Conservation (phyloP, 1,140 invertebrate species). For the Drosophila arizonae region DNA sequence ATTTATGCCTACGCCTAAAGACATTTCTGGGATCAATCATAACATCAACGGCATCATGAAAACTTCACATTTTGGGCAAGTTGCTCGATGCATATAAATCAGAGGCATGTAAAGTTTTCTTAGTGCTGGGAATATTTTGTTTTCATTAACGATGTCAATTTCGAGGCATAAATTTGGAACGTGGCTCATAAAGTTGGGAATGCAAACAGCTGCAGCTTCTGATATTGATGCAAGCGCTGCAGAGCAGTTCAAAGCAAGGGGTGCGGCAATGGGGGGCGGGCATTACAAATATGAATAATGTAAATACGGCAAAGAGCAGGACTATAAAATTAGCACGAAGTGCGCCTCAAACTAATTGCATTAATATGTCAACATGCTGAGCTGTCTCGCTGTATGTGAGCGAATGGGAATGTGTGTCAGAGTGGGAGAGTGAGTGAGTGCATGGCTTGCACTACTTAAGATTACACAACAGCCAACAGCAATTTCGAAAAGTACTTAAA, state of each 20-base stretch:
- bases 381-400: constrained; percentile 28
- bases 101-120: constrained; percentile 3
- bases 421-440: constrained; percentile 48
- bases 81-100: background rate
- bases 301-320: constrained; percentile 32
- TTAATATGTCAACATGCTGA: constrained; percentile 77
- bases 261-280: background rate
- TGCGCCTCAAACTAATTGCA: constrained; percentile 72
- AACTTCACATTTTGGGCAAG: too few relatives aligned
- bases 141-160: constrained; percentile 32
- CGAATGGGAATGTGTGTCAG: constrained; percentile 1
- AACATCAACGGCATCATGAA: too few relatives aligned
- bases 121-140: constrained; percentile 9
- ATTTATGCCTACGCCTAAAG: too few relatives aligned
- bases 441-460: constrained; percentile 74
- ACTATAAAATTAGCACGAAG: constrained; percentile 72
- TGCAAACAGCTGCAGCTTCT: constrained; percentile 37
- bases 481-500: constrained; percentile 81
- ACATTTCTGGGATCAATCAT: too few relatives aligned
- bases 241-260: background rate
- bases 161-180: constrained; percentile 22
- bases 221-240: background rate
- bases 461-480: constrained; percentile 71
- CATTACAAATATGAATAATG: constrained; percentile 47
- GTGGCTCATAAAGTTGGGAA: constrained; percentile 34